Percentiles rank a stretch among this genome's conserved stretches.
These are phyloP conservation scores for Elysia crispata DNA, from an alignment of 2,888 invertebrate species.

Conservation along the genomic window DNA sequence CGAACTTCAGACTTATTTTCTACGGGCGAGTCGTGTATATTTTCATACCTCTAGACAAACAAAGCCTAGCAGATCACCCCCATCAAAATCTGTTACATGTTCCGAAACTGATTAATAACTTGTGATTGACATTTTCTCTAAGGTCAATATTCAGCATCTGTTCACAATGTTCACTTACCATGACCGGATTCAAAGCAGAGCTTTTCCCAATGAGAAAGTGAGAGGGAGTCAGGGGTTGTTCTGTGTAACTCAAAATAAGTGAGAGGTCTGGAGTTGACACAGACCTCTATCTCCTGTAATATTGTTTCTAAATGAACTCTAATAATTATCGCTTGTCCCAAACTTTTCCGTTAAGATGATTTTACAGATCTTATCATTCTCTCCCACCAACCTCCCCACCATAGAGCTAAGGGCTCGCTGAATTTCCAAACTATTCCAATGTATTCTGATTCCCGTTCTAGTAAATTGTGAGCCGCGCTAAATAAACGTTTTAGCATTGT, in stretches of 20 bases:
- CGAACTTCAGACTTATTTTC: too few species aligned
- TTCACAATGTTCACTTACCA: neutral
- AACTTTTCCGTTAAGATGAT: too few species aligned
- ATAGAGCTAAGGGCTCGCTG: conserved; percentile 32
- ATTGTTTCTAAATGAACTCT: neutral
- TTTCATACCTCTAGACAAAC: too few species aligned
- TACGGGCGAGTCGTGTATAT: too few species aligned
- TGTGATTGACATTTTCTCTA: neutral
- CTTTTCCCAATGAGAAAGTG: neutral
- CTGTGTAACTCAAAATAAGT: neutral
- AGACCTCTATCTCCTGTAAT: conserved; percentile 12
- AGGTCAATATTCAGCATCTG: neutral
- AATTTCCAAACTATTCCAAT: conserved; percentile 37
- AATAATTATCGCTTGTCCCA: too few species aligned
- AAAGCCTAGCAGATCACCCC: too few species aligned
- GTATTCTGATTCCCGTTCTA: neutral
- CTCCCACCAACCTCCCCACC: conserved; percentile 51
- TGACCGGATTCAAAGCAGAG: neutral
- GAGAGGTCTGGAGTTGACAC: conserved; percentile 21
- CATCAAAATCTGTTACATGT: too few species aligned
- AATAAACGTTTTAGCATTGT: conserved; percentile 42
- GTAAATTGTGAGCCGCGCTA: neutral
- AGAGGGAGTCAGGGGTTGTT: conserved; percentile 1
- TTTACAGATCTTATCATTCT: neutral
- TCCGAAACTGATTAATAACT: neutral